These are phyloP conservation scores for Aplysia californica DNA, from an alignment of 1,140 invertebrate genomes.

Conservation along the genomic window DNA sequence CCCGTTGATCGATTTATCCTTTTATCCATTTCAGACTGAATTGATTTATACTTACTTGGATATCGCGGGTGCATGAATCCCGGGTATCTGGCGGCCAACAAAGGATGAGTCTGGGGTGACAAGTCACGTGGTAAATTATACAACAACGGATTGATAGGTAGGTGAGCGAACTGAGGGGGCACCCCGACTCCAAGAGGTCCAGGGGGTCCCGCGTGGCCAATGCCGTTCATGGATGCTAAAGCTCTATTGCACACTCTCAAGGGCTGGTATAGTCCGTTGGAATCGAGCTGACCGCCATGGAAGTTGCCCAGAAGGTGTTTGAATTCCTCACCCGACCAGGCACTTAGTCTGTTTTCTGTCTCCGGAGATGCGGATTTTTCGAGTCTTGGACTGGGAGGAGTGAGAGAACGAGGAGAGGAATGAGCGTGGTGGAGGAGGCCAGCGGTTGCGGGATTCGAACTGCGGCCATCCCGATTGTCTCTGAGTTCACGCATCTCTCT, in stretches of 20 bases:
- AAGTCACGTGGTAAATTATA: constrained; percentile 35
- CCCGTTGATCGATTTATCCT: too few relatives aligned
- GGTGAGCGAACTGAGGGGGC: constrained; percentile 27
- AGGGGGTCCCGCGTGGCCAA: constrained; percentile 1
- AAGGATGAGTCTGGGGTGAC: constrained; percentile 21
- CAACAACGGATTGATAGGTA: constrained; percentile 37
- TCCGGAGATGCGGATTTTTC: constrained; percentile 33
- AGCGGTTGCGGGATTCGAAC: constrained; percentile 5
- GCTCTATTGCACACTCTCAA: constrained; percentile 38
- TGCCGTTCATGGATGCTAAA: constrained; percentile 22
- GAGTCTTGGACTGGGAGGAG: not conserved
- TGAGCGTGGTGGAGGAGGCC: not conserved
- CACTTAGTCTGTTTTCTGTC: constrained; percentile 33
- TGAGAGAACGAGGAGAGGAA: not conserved
- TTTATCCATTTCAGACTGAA: not conserved
- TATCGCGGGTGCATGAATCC: constrained; percentile 40
- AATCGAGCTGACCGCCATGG: constrained; percentile 17
- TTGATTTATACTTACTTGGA: constrained; percentile 34
- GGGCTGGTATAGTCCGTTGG: constrained; percentile 33
- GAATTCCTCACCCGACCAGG: constrained; percentile 34
- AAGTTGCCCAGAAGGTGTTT: constrained; percentile 33
- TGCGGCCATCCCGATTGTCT: constrained; percentile 9
- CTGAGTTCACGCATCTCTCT: constrained; percentile 14
- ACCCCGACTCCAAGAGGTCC: constrained; percentile 7
- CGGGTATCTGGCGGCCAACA: constrained; percentile 33